A percentile compares a stretch with the other conserved stretches of the same genome.
Evolutionary conservation across 2,113 vertebrate genomes (phyloP).

Genomic region (Vidua chalybeata): DNA sequence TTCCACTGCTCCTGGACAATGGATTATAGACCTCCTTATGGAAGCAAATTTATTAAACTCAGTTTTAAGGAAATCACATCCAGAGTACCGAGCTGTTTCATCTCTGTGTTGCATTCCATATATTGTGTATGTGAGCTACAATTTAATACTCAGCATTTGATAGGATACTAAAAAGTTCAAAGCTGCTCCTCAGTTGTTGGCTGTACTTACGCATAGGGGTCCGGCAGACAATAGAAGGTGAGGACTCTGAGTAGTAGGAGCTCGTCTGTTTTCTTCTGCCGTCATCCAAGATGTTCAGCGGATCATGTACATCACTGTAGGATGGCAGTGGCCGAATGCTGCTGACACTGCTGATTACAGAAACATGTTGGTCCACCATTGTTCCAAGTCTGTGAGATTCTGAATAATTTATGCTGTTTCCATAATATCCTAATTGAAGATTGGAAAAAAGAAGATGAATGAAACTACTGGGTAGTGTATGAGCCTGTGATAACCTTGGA

Average conservation of each 20-base stretch:
- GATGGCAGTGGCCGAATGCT: conserved; percentile 81
- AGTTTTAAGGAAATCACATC: background rate
- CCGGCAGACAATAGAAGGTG: conserved; percentile 73
- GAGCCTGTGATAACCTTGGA: background rate
- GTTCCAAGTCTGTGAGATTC: conserved; percentile 87
- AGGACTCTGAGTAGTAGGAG: conserved; percentile 80
- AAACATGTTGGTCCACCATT: conserved; percentile 94
- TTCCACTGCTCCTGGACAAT: background rate
- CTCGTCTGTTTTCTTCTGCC: conserved; percentile 78
- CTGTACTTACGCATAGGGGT: conserved; percentile 75
- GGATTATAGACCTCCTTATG: background rate
- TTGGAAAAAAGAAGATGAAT: background rate
- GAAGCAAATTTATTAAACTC: background rate
- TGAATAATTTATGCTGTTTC: conserved; percentile 79
- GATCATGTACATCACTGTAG: conserved; percentile 90
- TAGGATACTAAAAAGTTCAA: background rate
- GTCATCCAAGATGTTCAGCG: conserved; percentile 93
- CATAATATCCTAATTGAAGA: conserved; percentile 84
- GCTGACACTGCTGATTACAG: conserved; percentile 94
- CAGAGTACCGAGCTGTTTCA: background rate
- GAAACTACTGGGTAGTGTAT: background rate
- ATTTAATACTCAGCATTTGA: background rate
- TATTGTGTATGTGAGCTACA: background rate
- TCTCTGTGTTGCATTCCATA: background rate
- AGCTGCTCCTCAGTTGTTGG: background rate